Evolutionary conservation across 1,140 invertebrate genomes (phyloP), one percentile per base, ranked within the genome.

Genomic region (Neodiprion pinetum): DNA sequence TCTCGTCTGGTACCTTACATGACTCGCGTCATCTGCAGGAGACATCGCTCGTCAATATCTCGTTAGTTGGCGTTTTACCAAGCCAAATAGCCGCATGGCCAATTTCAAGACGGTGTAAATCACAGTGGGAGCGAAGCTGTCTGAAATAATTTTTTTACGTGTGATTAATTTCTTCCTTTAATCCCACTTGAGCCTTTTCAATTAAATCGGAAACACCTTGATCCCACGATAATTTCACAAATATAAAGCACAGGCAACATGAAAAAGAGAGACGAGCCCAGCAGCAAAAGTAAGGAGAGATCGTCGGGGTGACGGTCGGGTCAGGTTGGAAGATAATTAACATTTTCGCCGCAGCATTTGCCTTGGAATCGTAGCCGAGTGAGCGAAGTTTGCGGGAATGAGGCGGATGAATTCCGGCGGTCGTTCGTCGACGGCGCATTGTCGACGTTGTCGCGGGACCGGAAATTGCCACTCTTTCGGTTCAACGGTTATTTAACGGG

Each of bases 311-410:
- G n/a, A 61, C 53, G 53, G 53, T 61, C 9, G 5, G 5, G 28
- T 40, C 28, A 40, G 28, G 28, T 40, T 40, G 28, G 28, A 5
- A 40, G 1, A 61, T 9, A 61, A 61, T 61, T 9, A 61, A 61
- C 53, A 61, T 61, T 61, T 61, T 9, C 53, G 53, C 53, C 53
- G 53, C 53, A 61, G 53, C n/a, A 61, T 61, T 61, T 61, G 53
- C 53, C 7, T 5, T 12, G 53, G 53, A 61, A 61, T 61, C 53
- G n/a, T 17, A 61, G 53, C 28, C 28, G 28, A 40, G 28, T 12
- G 53, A 61, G 53, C 5, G 53, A 14, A 61, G 53, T 40, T 40
- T 5, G 1, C 5, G 28, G 53, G 53, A 5, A 17, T 12, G 53
- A 17, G 53, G 53, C 11, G 53, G 53, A 61, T 61, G 53, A 61